A percentile compares a stretch with the other conserved stretches of the same genome.
phyloP scores from a whole-genome alignment of 2,113 vertebrate species.

The Sturnus vulgaris region DNA sequence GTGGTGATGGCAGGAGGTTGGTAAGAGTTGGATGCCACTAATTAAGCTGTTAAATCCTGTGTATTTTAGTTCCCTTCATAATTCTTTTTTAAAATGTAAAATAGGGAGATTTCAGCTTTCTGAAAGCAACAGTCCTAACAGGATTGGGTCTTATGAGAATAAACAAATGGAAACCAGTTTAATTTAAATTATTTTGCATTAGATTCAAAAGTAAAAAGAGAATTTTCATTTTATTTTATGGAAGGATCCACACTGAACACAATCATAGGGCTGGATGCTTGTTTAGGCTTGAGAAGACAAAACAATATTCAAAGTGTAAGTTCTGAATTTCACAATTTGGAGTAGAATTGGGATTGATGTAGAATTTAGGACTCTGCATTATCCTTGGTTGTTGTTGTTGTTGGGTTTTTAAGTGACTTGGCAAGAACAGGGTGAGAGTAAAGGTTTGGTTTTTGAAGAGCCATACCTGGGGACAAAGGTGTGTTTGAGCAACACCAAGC shows the following conservation, averaged over 20 bases:
- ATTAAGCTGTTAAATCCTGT: not conserved
- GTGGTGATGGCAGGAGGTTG: not conserved
- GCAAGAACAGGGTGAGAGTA: not conserved
- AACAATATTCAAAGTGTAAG: not conserved
- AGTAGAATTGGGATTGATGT: not conserved
- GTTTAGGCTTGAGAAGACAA: not conserved
- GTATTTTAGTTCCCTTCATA: not conserved
- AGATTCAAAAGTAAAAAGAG: not conserved
- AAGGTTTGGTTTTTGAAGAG: not conserved
- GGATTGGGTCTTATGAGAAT: not conserved
- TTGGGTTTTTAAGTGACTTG: not conserved
- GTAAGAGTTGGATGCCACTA: not conserved
- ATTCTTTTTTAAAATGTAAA: not conserved
- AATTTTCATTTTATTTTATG: not conserved
- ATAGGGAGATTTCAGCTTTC: not conserved
- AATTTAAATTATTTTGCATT: constrained; percentile 8
- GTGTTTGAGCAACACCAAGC: not conserved
- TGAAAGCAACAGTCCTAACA: not conserved
- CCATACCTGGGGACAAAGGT: not conserved
- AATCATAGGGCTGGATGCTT: not conserved
- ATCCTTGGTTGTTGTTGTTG: not conserved
- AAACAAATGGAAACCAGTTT: not conserved
- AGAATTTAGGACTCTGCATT: not conserved
- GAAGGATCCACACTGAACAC: not conserved
- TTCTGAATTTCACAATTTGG: not conserved